A percentile compares a stretch with the other conserved stretches of the same genome.
These are phyloP conservation scores for Drosophila sp. DNA, from an alignment of 1,140 invertebrate species.

Conservation along the genomic window DNA sequence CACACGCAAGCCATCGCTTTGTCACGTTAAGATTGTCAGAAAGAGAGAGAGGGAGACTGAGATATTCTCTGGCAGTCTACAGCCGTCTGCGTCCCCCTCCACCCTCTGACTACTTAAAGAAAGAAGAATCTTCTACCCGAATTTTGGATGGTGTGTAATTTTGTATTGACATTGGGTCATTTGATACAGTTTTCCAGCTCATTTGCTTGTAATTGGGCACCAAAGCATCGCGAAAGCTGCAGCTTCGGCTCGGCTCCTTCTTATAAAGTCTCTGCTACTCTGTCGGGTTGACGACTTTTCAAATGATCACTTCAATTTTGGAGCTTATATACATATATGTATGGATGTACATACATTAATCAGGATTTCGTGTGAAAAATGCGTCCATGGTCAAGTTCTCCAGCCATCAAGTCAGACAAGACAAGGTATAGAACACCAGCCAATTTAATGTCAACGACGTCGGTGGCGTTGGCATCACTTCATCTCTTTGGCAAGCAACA, in stretches of 20 bases:
- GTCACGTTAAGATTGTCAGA: constrained; percentile 64
- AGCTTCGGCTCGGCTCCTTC: constrained; percentile 27
- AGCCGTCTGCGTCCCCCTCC: constrained; percentile 1
- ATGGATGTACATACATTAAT: constrained; percentile 56
- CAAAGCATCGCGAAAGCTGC: constrained; percentile 57
- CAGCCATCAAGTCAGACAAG: constrained; percentile 36
- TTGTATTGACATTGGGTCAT: constrained; percentile 79
- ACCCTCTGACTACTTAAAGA: constrained; percentile 28
- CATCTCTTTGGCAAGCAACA: constrained; percentile 39
- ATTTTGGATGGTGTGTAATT: constrained; percentile 63
- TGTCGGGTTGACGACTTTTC: constrained; percentile 76
- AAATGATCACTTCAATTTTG: constrained; percentile 77
- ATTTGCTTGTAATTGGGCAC: constrained; percentile 82
- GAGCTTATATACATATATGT: constrained; percentile 56
- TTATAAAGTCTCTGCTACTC: constrained; percentile 2
- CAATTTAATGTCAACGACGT: constrained; percentile 76
- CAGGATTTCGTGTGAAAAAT: constrained; percentile 81
- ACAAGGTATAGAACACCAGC: constrained; percentile 42
- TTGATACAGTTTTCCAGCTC: constrained; percentile 82
- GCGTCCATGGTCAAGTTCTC: constrained; percentile 51
- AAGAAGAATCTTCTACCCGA: constrained; percentile 57
- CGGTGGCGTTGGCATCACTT: constrained; percentile 79
- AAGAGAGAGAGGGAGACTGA: not conserved
- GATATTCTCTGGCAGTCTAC: not conserved
- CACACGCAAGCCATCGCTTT: constrained; percentile 81